Conservation (phyloP, 2,888 invertebrate genomes). For the Erebia aethiops region DNA sequence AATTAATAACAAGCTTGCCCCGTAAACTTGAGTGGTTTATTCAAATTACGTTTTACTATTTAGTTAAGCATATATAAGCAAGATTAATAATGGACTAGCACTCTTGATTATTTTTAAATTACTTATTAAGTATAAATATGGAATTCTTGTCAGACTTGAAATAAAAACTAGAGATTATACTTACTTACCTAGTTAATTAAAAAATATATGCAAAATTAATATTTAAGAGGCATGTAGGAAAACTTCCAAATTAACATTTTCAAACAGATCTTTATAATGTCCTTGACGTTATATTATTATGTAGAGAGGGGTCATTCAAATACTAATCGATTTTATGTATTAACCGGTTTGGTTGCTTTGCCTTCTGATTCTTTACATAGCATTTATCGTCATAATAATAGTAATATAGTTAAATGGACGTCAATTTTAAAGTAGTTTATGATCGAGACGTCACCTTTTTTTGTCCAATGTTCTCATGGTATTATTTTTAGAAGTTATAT, state of each 20-base stretch:
- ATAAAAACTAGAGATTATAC: constrained; percentile 5
- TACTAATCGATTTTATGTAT: constrained; percentile 77
- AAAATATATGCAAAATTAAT: constrained; percentile 12
- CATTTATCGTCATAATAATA: constrained; percentile 39
- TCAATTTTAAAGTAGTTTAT: not conserved
- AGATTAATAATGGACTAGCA: constrained; percentile 6
- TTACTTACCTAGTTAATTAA: not conserved
- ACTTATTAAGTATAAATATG: not conserved
- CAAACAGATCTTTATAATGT: constrained; percentile 39
- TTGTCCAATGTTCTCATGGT: no score
- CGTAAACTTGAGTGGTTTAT: constrained; percentile 54
- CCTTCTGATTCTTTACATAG: constrained; percentile 63
- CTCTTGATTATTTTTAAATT: constrained; percentile 7
- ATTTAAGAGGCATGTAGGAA: constrained; percentile 10
- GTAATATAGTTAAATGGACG: constrained; percentile 4
- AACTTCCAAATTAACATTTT: constrained; percentile 21
- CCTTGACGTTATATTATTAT: constrained; percentile 56
- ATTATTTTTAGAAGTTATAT: no score
- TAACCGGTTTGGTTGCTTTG: constrained; percentile 71
- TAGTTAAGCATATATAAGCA: not conserved
- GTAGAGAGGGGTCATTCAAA: constrained; percentile 68
- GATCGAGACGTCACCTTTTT: no score
- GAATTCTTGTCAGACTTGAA: constrained; percentile 10
- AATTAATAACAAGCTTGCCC: constrained; percentile 56
- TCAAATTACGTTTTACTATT: constrained; percentile 28